phyloP scores from a whole-genome alignment of 2,888 invertebrate species.

The Spilarctia lutea region DNA sequence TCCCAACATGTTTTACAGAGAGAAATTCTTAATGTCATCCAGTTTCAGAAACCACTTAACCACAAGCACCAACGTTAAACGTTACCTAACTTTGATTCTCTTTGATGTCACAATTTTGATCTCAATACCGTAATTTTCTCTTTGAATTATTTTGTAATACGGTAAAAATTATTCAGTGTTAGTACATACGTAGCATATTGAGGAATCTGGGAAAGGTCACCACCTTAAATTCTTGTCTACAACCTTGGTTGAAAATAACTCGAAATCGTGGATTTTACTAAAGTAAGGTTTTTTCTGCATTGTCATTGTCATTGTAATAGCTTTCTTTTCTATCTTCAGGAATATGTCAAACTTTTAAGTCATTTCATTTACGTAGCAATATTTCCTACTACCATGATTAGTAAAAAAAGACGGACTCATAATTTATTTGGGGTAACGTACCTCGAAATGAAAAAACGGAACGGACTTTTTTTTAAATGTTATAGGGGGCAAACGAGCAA shows the following conservation, averaged over 20 bases:
- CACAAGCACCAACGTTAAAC: conserved; percentile 24
- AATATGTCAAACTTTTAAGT: too few relatives aligned
- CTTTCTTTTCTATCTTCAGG: not conserved
- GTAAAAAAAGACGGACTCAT: too few relatives aligned
- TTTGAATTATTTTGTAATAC: conserved; percentile 44
- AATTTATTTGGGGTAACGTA: too few relatives aligned
- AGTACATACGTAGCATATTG: conserved; percentile 32
- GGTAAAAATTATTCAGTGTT: conserved; percentile 37
- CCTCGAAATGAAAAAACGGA: too few relatives aligned
- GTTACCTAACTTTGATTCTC: conserved; percentile 26
- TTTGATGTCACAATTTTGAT: conserved; percentile 30
- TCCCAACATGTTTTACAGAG: conserved; percentile 26
- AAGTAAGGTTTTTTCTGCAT: conserved; percentile 1
- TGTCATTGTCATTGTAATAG: conserved; percentile 1
- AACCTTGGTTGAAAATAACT: conserved; percentile 30
- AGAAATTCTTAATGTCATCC: conserved; percentile 17
- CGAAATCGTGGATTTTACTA: conserved; percentile 32
- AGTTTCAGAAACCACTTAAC: conserved; percentile 27
- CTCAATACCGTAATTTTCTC: conserved; percentile 30
- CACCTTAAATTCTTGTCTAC: conserved; percentile 39
- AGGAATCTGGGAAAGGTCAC: conserved; percentile 45
- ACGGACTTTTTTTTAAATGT: too few relatives aligned
- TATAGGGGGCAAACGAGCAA: too few relatives aligned
- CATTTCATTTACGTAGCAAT: not conserved
- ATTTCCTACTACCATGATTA: not conserved